Conservation (phyloP, 2,797 vertebrate genomes). For the Sebastes steindachneri region DNA sequence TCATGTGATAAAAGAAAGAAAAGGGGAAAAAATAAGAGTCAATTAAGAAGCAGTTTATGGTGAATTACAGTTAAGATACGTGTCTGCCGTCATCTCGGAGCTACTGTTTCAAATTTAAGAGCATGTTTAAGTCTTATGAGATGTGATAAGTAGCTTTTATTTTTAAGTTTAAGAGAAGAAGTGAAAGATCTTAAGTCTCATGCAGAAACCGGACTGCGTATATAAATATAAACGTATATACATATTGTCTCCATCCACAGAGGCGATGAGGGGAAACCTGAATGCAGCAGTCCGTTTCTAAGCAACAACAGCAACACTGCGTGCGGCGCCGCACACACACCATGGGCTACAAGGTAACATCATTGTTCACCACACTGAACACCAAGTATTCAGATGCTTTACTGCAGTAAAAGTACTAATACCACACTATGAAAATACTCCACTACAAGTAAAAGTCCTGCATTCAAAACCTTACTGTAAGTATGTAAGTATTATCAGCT, state of each 20-base stretch:
- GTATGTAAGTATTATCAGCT: too few species aligned
- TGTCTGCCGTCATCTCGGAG: neutral
- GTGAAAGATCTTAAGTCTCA: neutral
- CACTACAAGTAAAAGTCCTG: neutral
- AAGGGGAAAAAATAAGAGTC: neutral
- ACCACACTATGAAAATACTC: neutral
- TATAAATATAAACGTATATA: neutral
- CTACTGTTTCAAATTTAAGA: neutral
- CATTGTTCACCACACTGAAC: neutral
- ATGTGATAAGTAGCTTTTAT: neutral
- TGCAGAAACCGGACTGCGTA: neutral
- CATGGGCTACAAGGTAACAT: slow-evolving; percentile 77
- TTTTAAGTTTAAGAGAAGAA: too few species aligned
- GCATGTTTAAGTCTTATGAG: neutral
- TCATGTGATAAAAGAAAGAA: neutral
- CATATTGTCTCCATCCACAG: slow-evolving; percentile 24
- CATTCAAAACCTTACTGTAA: neutral
- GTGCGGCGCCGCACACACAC: neutral
- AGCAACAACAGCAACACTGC: slow-evolving; percentile 47
- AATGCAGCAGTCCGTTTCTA: slow-evolving; percentile 38
- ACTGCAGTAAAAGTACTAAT: too few species aligned
- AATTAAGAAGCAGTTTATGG: neutral
- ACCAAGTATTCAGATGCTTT: neutral
- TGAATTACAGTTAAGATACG: neutral
- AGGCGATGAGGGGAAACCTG: slow-evolving; percentile 49